These are phyloP conservation scores for Sitta carolinensis DNA, from an alignment of 2,797 vertebrate genomes.

Conservation along the genomic window DNA sequence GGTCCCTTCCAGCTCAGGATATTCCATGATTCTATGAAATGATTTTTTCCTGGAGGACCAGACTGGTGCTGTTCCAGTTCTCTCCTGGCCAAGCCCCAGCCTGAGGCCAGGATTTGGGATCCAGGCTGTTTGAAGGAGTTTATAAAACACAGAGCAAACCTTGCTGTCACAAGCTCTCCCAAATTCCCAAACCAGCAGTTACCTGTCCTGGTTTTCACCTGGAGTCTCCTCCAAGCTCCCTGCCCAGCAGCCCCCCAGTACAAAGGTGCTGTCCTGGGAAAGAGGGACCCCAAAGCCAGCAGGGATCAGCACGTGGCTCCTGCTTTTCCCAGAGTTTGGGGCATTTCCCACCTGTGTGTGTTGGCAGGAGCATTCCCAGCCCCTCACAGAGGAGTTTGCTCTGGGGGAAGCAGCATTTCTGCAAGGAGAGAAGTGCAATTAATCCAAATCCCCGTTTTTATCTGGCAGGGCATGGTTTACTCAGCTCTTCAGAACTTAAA, in stretches of 20 bases:
- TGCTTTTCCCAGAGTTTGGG: neutral
- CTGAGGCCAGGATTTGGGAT: neutral
- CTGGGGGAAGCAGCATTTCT: neutral
- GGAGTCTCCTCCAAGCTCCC: neutral
- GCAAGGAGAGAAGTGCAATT: neutral
- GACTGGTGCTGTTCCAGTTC: neutral
- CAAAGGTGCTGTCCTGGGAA: neutral
- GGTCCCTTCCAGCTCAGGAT: neutral
- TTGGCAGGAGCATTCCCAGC: neutral
- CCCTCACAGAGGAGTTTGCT: neutral
- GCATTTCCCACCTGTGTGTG: neutral
- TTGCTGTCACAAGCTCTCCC: neutral
- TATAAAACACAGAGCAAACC: neutral
- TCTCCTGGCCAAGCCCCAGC: neutral
- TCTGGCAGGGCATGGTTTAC: neutral
- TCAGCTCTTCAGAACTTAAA: neutral
- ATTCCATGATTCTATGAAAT: neutral
- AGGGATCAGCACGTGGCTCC: neutral
- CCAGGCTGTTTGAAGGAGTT: neutral
- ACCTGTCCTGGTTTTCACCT: accelerated
- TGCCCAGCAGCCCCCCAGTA: neutral
- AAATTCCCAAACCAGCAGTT: neutral
- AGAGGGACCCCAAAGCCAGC: neutral
- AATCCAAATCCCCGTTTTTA: conserved; percentile 23
- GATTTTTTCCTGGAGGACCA: neutral